Evolutionary conservation across 2,888 invertebrate species (phyloP).

Genomic region (Buathra laborator): DNA sequence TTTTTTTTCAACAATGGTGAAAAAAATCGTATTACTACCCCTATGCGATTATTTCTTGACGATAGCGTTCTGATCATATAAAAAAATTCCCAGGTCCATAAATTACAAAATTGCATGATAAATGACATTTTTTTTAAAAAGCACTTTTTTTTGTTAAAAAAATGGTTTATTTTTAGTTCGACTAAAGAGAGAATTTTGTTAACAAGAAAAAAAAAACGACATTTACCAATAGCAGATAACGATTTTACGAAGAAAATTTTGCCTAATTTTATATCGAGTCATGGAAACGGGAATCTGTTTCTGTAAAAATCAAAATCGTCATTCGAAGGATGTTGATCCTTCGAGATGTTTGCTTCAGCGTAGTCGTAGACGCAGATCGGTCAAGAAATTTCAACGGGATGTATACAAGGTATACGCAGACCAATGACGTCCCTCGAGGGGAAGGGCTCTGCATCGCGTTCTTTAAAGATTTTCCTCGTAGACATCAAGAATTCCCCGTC

Average conservation of each 20-base stretch:
- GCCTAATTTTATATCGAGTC: not conserved
- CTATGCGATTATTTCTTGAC: too few relatives aligned
- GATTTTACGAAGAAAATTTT: not conserved
- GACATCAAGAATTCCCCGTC: slow-evolving; percentile 29
- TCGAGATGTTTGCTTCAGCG: not conserved
- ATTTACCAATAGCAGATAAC: too few relatives aligned
- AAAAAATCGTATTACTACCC: too few relatives aligned
- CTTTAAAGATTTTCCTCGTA: slow-evolving; percentile 21
- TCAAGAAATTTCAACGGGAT: not conserved
- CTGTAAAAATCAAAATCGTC: not conserved
- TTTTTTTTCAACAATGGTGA: too few relatives aligned
- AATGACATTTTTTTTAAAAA: too few relatives aligned
- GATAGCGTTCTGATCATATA: too few relatives aligned
- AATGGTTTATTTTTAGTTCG: too few relatives aligned
- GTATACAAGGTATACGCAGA: not conserved
- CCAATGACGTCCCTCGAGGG: not conserved
- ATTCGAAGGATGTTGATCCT: not conserved
- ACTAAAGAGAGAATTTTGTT: too few relatives aligned
- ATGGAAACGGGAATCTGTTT: not conserved
- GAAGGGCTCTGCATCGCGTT: not conserved
- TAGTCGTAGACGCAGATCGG: not conserved
- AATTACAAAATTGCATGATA: too few relatives aligned
- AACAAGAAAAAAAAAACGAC: too few relatives aligned
- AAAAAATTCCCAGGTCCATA: too few relatives aligned
- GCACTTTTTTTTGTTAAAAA: too few relatives aligned